phyloP scores from a whole-genome alignment of 2,888 invertebrate species.

The Apamea monoglypha region DNA sequence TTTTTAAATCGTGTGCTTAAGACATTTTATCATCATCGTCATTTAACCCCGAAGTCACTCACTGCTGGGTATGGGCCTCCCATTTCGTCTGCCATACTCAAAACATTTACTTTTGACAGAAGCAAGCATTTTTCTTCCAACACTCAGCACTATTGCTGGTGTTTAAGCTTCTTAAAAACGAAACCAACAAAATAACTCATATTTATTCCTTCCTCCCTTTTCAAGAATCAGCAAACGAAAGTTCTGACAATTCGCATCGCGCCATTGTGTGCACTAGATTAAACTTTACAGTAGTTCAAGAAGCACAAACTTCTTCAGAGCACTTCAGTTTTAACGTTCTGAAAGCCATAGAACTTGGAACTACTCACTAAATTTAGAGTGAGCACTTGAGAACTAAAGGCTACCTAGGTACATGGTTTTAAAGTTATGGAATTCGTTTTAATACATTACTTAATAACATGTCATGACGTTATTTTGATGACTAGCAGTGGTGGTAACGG shows the following conservation, averaged over 20 bases:
- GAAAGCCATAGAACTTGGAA: slow-evolving; percentile 34
- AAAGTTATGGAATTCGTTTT: slow-evolving; percentile 1
- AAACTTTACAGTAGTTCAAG: slow-evolving; percentile 40
- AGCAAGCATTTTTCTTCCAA: background rate
- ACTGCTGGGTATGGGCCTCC: no score
- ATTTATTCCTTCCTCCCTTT: slow-evolving; percentile 15
- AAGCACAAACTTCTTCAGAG: slow-evolving; percentile 32
- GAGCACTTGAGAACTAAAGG: background rate
- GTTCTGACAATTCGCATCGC: slow-evolving; percentile 17
- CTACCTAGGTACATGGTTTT: background rate
- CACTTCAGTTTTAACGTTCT: slow-evolving; percentile 43
- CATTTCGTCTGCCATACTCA: background rate
- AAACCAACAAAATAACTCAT: slow-evolving; percentile 3
- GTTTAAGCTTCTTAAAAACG: background rate
- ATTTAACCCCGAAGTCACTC: no score
- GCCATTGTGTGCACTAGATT: slow-evolving; percentile 41
- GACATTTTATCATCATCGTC: no score
- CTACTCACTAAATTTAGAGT: slow-evolving; percentile 18
- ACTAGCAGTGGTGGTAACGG: background rate
- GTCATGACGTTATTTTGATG: background rate
- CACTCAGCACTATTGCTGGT: background rate
- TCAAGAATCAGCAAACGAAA: background rate
- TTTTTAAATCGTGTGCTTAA: background rate
- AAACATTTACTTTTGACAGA: background rate
- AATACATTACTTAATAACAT: background rate